Evolutionary conservation across 2,113 vertebrate species (phyloP).

Genomic region (Tenebrosternarchus preto): DNA sequence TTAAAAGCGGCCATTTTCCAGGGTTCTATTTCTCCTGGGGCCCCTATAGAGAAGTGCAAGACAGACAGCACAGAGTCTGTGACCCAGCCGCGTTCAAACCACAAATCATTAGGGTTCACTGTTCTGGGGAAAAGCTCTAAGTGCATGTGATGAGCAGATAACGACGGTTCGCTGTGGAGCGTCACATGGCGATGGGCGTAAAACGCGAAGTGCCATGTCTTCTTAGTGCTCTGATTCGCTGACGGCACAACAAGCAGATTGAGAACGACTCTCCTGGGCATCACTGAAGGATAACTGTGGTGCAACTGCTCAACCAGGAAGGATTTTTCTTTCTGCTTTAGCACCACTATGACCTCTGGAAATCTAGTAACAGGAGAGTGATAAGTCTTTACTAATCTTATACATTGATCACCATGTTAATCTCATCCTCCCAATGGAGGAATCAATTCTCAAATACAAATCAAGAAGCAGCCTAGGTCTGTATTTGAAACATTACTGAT

Average conservation of each 20-base stretch:
- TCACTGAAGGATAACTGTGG: not conserved
- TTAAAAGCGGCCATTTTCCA: conserved; percentile 58
- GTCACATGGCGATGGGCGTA: conserved; percentile 64
- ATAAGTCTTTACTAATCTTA: not conserved
- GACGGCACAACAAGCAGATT: conserved; percentile 60
- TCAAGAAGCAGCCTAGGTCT: not conserved
- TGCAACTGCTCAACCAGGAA: not conserved
- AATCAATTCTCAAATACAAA: not conserved
- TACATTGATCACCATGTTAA: not conserved
- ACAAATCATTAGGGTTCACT: conserved; percentile 65
- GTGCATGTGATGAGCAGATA: conserved; percentile 72
- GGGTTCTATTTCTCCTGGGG: conserved; percentile 56
- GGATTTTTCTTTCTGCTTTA: conserved; percentile 3
- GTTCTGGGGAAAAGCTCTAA: conserved; percentile 56
- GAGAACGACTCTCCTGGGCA: conserved; percentile 36
- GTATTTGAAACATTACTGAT: not conserved
- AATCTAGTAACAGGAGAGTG: conserved; percentile 3
- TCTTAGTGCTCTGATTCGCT: conserved; percentile 70
- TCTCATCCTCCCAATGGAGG: not conserved
- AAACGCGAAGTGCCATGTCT: conserved; percentile 60
- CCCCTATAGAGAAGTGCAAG: conserved; percentile 60
- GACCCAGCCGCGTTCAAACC: conserved; percentile 70
- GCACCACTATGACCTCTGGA: not conserved
- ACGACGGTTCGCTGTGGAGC: conserved; percentile 66
- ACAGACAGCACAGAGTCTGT: conserved; percentile 59